Evolutionary conservation across 2,113 vertebrate species (phyloP).

Genomic region (Tricholaema leucomelas): DNA sequence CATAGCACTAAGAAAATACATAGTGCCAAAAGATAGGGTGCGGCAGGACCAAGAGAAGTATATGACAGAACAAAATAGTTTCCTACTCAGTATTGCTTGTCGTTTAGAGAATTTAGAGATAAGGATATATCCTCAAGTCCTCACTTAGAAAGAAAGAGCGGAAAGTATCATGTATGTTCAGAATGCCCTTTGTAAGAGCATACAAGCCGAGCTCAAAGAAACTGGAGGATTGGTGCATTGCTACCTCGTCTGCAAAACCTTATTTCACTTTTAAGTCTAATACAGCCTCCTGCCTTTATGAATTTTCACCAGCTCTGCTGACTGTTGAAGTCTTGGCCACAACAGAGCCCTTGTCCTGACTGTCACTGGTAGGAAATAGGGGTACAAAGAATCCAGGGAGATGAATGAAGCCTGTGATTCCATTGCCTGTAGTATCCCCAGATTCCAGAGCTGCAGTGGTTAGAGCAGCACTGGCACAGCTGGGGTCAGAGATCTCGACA

Average conservation of each 20-base stretch:
- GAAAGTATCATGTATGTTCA: neutral
- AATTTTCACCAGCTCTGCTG: neutral
- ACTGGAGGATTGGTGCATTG: neutral
- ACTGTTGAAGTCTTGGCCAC: neutral
- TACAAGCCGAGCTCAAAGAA: neutral
- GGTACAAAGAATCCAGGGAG: neutral
- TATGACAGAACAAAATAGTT: slow-evolving; percentile 26
- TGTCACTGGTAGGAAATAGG: neutral
- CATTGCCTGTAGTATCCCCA: neutral
- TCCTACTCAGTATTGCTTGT: neutral
- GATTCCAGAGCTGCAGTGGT: neutral
- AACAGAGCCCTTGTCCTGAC: neutral
- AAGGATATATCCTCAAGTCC: neutral
- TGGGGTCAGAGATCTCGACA: neutral
- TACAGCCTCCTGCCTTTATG: neutral
- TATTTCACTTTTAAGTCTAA: neutral
- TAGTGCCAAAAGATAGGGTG: slow-evolving; percentile 32
- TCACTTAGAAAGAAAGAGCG: neutral
- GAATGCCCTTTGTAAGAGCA: neutral
- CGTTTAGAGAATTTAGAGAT: neutral
- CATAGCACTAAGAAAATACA: slow-evolving; percentile 38
- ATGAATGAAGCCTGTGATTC: neutral
- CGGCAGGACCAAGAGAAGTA: slow-evolving; percentile 16
- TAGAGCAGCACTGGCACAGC: neutral
- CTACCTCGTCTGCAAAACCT: neutral